A percentile compares a stretch with the other conserved stretches of the same genome.
Evolutionary conservation across 2,888 invertebrate species (phyloP).

Genomic region (Cryptocheilus praepositus): DNA sequence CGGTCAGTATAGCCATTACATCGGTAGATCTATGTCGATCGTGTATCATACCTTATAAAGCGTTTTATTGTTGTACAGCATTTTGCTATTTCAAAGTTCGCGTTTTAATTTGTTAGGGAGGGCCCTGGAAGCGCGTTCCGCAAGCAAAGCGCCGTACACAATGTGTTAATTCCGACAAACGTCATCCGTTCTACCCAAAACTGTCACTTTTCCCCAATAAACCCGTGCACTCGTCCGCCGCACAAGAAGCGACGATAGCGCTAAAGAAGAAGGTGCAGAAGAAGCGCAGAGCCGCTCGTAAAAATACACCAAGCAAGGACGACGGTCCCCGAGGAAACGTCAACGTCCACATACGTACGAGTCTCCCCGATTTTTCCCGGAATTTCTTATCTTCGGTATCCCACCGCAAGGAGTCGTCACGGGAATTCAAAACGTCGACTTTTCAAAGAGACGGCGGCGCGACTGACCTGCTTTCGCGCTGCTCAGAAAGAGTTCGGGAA

Average conservation of each 20-base stretch:
- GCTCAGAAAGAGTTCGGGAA: no score
- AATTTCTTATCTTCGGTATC: slow-evolving; percentile 42
- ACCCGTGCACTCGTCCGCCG: no score
- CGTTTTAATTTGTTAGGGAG: no score
- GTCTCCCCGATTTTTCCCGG: slow-evolving; percentile 37
- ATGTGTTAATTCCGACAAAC: slow-evolving; percentile 4
- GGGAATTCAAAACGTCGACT: slow-evolving; percentile 46
- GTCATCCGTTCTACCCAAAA: background rate
- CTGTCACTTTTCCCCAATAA: no score
- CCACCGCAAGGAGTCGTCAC: slow-evolving; percentile 32
- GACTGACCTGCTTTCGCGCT: slow-evolving; percentile 42
- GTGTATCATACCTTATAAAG: no score
- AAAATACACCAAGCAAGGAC: slow-evolving; percentile 14
- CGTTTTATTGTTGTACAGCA: no score
- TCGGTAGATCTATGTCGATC: no score
- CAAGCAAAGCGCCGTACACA: no score
- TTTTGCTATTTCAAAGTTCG: no score
- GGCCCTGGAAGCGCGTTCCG: no score
- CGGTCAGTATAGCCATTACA: no score
- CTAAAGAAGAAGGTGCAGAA: background rate
- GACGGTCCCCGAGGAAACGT: slow-evolving; percentile 33
- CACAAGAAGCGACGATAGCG: background rate
- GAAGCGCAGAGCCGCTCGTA: background rate
- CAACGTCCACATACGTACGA: slow-evolving; percentile 39
- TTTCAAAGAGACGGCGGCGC: slow-evolving; percentile 36